phyloP scores from a whole-genome alignment of 2,797 vertebrate species.

The Rhinichthys osculus region DNA sequence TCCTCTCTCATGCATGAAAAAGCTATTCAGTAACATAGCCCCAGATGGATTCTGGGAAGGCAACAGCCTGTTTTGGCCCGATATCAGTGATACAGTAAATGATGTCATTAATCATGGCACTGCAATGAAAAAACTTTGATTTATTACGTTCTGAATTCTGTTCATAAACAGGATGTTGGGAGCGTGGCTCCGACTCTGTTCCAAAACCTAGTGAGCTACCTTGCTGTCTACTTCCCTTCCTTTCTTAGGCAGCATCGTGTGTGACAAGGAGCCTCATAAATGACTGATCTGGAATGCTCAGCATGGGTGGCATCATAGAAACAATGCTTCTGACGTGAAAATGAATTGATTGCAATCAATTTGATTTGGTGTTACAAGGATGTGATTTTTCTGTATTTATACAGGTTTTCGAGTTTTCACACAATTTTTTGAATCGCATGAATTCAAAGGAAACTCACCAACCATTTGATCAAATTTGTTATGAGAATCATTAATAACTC shows the following conservation, averaged over 20 bases:
- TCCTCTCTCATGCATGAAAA: constrained; percentile 21
- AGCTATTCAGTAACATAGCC: constrained; percentile 36
- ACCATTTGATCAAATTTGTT: background rate
- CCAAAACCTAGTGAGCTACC: background rate
- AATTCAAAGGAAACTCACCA: background rate
- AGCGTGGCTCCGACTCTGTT: background rate
- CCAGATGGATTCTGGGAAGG: constrained; percentile 41
- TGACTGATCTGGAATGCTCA: background rate
- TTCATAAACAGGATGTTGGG: constrained; percentile 25
- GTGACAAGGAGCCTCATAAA: background rate
- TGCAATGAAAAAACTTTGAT: constrained; percentile 13
- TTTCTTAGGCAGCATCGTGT: background rate
- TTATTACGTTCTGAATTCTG: background rate
- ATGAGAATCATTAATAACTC: background rate
- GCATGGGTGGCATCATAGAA: background rate
- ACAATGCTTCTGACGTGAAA: background rate
- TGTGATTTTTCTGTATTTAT: background rate
- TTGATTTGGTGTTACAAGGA: background rate
- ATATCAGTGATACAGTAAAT: constrained; percentile 27
- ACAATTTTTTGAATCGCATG: background rate
- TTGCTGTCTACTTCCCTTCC: background rate
- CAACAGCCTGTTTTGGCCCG: background rate
- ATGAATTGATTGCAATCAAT: background rate
- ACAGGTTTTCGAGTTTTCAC: background rate
- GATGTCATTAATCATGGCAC: constrained; percentile 19